Base-by-base conservation (phyloP, 2,888 invertebrate species). In the Uloborus plumipes region DNA sequence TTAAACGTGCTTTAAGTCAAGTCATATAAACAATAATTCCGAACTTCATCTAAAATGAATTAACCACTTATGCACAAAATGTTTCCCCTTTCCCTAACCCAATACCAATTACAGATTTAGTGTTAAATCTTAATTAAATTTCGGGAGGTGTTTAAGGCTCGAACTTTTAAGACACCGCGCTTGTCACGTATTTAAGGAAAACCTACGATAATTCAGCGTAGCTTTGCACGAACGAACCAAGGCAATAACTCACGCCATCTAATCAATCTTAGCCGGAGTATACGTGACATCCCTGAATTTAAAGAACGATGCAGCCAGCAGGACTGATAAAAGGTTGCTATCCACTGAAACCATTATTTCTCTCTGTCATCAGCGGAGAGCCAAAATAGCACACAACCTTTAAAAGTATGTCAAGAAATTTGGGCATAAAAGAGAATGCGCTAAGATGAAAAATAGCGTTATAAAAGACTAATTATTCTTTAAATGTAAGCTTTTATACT, bases 401-500 rank as follows among this genome's bases (percentile, higher is more conserved):
- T 70, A 53, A 79, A 79, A 73, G 67, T 79, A 49, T 73, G 73
- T 73, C 65, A 74, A 80, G 70, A 64, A 80, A 80, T 80, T 74
- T 61, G 66, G 64, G 22, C 49, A 58, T 26, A 51, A 66, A 73
- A 55, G 55, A 53, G 70, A 74, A 67, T 39, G 64, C 73, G 47
- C 51, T 9, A 66, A 49, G 58, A 58, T 70, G 69, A 74, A 73
- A 74, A 80, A 74, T 74, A 62, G 70, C 59, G 51, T 65, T 80
- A 80, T 74, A 80, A 80, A 73, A 80, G 80, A 74, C 74, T 80
- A 79, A 79, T 79, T 70, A 80, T 80, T 67, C 62, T 69, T 31
- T 22, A 69, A 80, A 74, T 58, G 65, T 65, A 66, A 66, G 59
- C 71, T 65, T 71, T 53, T 61, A 61, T 66, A 64, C 22, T 49